Evolutionary conservation across 2,888 invertebrate species (phyloP).

Genomic region (Diarsia mendica): DNA sequence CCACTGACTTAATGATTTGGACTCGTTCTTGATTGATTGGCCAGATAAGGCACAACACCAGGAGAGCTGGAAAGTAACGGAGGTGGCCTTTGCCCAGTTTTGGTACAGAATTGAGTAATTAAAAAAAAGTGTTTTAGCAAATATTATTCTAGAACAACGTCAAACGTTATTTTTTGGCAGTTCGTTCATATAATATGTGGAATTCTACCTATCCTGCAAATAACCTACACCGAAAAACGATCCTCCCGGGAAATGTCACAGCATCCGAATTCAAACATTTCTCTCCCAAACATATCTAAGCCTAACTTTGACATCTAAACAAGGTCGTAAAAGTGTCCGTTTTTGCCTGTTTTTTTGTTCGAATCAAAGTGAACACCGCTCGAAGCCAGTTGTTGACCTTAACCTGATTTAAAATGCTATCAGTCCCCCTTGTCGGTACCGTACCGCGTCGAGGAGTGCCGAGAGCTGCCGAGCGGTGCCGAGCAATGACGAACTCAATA

Average conservation of each 20-base stretch:
- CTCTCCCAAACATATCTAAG: conserved; percentile 1
- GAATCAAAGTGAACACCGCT: conserved; percentile 58
- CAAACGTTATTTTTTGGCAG: no score
- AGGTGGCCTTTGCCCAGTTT: no score
- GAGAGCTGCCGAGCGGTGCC: conserved; percentile 36
- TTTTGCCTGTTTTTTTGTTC: conserved; percentile 33
- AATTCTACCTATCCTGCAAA: neutral
- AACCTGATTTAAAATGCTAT: conserved; percentile 90
- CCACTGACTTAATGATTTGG: no score
- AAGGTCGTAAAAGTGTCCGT: conserved; percentile 36
- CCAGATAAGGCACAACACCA: no score
- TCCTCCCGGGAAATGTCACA: neutral
- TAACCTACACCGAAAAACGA: neutral
- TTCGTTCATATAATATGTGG: neutral
- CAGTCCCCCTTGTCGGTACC: conserved; percentile 71
- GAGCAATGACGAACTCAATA: conserved; percentile 70
- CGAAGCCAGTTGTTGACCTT: conserved; percentile 80
- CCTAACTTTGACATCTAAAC: conserved; percentile 29
- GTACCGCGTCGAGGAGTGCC: conserved; percentile 39
- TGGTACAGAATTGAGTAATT: no score
- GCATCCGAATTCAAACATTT: neutral
- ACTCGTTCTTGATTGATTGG: no score
- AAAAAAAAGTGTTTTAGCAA: no score
- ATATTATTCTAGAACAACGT: no score
- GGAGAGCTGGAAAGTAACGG: no score